Conservation (phyloP, 2,113 vertebrate species). For the Elanoides forficatus region DNA sequence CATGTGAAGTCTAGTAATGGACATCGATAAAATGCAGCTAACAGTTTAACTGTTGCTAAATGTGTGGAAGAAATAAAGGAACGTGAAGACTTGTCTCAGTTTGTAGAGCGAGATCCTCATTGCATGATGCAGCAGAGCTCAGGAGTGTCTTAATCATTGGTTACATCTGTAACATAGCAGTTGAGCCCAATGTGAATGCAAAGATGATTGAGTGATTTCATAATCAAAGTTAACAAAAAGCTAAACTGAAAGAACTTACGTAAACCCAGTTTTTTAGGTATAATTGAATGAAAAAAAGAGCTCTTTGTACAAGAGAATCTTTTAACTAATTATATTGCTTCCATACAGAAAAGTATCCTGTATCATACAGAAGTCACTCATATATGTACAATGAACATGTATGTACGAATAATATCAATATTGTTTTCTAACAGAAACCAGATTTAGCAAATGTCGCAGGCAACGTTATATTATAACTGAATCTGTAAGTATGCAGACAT, state of each 20-base stretch:
- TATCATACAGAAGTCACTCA: not conserved
- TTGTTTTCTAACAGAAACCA: not conserved
- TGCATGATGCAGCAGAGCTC: not conserved
- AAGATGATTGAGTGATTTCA: not conserved
- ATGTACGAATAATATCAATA: not conserved
- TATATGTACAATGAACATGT: not conserved
- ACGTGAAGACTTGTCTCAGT: not conserved
- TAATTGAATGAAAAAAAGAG: not conserved
- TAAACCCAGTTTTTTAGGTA: not conserved
- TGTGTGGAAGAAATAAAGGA: not conserved
- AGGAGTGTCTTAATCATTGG: not conserved
- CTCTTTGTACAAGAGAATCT: not conserved
- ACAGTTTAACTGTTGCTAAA: not conserved
- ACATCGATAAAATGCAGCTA: not conserved
- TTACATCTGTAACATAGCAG: not conserved
- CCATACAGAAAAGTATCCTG: not conserved
- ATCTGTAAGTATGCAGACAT: not conserved
- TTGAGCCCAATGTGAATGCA: not conserved
- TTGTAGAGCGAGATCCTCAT: not conserved
- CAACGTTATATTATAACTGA: not conserved
- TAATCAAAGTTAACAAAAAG: not conserved
- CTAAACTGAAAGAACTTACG: not conserved
- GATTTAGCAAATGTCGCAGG: not conserved
- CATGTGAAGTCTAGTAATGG: not conserved
- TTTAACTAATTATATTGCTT: not conserved